These are phyloP conservation scores for Chloebia gouldiae DNA, from an alignment of 2,113 vertebrate genomes.

Conservation along the genomic window DNA sequence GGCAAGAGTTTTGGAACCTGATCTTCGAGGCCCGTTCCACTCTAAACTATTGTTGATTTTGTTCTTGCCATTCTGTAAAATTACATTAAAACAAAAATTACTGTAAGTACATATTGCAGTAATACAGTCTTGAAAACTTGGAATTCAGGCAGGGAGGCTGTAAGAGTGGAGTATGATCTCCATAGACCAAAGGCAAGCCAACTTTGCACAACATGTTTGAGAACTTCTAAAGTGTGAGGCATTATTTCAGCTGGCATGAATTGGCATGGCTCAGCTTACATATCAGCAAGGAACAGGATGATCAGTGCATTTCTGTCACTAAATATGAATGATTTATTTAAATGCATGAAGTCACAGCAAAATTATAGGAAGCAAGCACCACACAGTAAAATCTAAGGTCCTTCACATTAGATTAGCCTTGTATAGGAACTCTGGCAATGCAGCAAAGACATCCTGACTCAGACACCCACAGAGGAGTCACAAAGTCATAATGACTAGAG, in stretches of 20 bases:
- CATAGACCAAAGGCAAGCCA: not conserved
- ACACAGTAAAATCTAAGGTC: not conserved
- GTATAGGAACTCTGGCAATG: not conserved
- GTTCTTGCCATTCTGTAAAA: not conserved
- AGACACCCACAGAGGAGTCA: not conserved
- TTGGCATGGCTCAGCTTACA: not conserved
- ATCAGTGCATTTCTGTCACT: not conserved
- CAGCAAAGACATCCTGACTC: not conserved
- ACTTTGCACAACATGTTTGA: not conserved
- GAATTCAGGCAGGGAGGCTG: not conserved
- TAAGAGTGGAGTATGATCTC: not conserved
- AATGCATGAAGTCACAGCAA: not conserved
- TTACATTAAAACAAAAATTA: not conserved
- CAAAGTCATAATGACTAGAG: not conserved
- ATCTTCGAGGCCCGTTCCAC: rapidly evolving
- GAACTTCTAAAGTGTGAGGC: not conserved
- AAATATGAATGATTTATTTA: not conserved
- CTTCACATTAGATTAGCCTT: not conserved
- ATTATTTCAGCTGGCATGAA: not conserved
- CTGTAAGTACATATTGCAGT: rapidly evolving
- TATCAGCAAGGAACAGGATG: not conserved
- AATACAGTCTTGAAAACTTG: not conserved
- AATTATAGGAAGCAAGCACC: not conserved
- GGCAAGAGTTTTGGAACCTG: not conserved
- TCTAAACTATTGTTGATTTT: not conserved